Conservation (phyloP, 2,888 invertebrate genomes). For the Mesorhabditis sp. region DNA sequence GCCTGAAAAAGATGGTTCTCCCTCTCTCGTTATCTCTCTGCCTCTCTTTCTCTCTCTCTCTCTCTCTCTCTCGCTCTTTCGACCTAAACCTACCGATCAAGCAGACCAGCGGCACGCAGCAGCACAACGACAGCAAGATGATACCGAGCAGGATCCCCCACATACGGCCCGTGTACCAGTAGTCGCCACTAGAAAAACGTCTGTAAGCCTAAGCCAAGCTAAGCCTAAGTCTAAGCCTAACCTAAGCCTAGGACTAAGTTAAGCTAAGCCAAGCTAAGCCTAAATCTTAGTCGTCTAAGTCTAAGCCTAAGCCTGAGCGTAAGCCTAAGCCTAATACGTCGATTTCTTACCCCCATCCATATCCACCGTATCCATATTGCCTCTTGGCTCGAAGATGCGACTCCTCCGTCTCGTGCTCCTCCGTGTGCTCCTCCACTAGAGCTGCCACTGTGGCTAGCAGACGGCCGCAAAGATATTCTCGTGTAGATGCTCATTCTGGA, state of each 20-base stretch:
- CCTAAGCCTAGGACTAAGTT: background rate
- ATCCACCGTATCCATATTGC: too few relatives aligned
- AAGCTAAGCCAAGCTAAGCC: background rate
- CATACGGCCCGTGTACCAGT: constrained; percentile 55
- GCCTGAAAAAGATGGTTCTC: background rate
- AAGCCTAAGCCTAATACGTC: background rate
- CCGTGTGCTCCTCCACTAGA: too few relatives aligned
- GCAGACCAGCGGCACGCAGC: constrained; percentile 54
- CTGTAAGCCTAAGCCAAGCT: background rate
- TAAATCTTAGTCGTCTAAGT: too few relatives aligned
- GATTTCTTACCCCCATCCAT: too few relatives aligned
- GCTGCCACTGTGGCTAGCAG: too few relatives aligned
- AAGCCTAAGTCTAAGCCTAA: background rate
- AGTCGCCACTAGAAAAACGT: constrained; percentile 36
- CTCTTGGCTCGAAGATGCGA: too few relatives aligned
- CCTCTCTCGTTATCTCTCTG: too few relatives aligned
- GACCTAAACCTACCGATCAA: constrained; percentile 36
- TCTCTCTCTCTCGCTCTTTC: too few relatives aligned
- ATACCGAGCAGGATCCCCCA: constrained; percentile 50
- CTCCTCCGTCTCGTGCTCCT: too few relatives aligned
- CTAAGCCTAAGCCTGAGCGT: background rate
- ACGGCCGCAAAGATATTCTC: too few relatives aligned
- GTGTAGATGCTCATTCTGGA: too few relatives aligned
- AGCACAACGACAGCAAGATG: constrained; percentile 43
- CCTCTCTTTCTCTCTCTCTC: too few relatives aligned